Evolutionary conservation across 1,140 invertebrate species (phyloP).

Genomic region (Gryon sp.): DNA sequence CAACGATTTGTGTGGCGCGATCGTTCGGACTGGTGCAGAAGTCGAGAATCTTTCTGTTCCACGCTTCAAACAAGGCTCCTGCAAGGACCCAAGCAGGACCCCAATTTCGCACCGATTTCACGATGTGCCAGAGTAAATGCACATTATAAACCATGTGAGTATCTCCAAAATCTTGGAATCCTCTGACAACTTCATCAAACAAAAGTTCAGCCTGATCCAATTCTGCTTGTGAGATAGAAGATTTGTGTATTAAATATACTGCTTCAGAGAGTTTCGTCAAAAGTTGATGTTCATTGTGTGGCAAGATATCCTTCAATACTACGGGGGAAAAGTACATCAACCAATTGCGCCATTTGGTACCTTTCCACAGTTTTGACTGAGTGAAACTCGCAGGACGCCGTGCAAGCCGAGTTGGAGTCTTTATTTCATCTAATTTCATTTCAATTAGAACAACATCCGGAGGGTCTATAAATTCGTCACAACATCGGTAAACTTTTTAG

Average conservation of each 20-base stretch:
- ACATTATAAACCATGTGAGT: conserved; percentile 1
- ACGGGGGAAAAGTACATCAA: conserved; percentile 1
- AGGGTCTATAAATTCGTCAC: neutral
- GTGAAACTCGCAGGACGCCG: neutral
- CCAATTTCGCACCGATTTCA: conserved; percentile 3
- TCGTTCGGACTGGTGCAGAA: conserved; percentile 7
- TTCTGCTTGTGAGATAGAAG: neutral
- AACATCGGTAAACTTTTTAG: neutral
- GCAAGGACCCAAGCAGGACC: conserved; percentile 1
- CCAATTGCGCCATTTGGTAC: conserved; percentile 17
- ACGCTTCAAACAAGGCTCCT: conserved; percentile 1
- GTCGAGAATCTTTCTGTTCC: neutral
- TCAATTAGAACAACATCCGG: neutral
- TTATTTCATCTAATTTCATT: neutral
- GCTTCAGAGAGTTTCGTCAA: conserved; percentile 1
- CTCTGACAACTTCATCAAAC: neutral
- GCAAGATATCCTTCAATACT: neutral
- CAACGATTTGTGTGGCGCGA: conserved; percentile 6
- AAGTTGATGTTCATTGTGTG: conserved; percentile 1
- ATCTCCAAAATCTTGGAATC: conserved; percentile 3
- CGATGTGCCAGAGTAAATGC: conserved; percentile 6
- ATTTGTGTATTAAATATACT: conserved; percentile 2
- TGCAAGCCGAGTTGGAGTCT: neutral
- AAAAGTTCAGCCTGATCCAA: neutral
- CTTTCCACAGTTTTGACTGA: neutral